A percentile compares a stretch with the other conserved stretches of the same genome.
These are phyloP conservation scores for Helostoma temminkii DNA, from an alignment of 2,797 vertebrate genomes.

Conservation along the genomic window DNA sequence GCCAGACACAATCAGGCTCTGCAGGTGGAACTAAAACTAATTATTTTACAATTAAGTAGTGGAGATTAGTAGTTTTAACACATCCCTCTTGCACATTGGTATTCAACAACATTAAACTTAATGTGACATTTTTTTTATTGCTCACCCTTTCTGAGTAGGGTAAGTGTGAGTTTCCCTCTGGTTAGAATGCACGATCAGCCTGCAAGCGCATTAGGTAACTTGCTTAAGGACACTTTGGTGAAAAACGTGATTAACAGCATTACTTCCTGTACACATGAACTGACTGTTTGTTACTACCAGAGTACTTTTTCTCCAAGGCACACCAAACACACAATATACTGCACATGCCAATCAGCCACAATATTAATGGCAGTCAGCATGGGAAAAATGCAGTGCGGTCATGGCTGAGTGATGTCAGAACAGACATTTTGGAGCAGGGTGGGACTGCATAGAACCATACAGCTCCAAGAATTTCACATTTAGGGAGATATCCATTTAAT, in stretches of 20 bases:
- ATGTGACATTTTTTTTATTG: slow-evolving; percentile 26
- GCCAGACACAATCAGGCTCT: slow-evolving; percentile 37
- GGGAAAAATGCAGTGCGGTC: no score
- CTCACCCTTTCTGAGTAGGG: slow-evolving; percentile 40
- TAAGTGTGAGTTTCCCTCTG: slow-evolving; percentile 42
- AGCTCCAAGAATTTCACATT: no score
- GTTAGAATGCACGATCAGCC: slow-evolving; percentile 27
- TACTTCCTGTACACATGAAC: no score
- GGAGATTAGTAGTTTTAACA: slow-evolving; percentile 47
- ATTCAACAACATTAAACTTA: slow-evolving; percentile 40
- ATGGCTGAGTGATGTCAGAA: no score
- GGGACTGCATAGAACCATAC: no score
- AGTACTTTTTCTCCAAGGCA: no score
- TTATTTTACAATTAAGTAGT: slow-evolving; percentile 36
- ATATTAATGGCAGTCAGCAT: no score
- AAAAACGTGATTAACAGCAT: slow-evolving; percentile 20
- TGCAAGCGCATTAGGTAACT: slow-evolving; percentile 42
- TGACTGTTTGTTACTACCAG: no score
- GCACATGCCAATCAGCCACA: no score
- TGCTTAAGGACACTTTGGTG: slow-evolving; percentile 47
- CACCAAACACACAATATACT: no score
- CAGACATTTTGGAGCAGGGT: no score
- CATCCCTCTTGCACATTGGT: slow-evolving; percentile 39
- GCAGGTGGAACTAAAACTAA: slow-evolving; percentile 54
- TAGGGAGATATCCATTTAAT: no score